Conservation (phyloP, 2,888 invertebrate species). For the Apamea crenata region DNA sequence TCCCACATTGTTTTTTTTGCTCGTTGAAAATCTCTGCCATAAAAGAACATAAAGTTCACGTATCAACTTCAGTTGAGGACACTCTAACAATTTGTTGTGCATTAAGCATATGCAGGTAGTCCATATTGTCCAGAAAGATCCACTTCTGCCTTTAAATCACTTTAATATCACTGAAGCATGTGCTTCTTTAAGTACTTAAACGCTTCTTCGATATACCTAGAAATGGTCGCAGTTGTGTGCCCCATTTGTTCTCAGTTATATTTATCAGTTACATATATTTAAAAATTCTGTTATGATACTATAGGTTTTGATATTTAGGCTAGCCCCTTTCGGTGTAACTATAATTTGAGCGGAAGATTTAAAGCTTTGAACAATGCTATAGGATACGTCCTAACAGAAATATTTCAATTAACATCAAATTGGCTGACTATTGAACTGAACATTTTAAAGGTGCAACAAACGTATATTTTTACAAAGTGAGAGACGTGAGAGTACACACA, state of each 20-base stretch:
- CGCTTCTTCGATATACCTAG: not conserved
- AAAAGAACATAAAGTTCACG: not conserved
- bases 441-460: not conserved
- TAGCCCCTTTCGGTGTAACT: not conserved
- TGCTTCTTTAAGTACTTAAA: constrained; percentile 1
- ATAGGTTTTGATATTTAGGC: not conserved
- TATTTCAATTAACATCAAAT: not conserved
- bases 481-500: not conserved
- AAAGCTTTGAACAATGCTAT: not conserved
- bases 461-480: not conserved
- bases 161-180: constrained; percentile 11
- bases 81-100: not conserved
- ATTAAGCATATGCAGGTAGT: constrained; percentile 22
- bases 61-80: not conserved
- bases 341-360: not conserved
- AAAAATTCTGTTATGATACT: not conserved
- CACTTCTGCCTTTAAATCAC: not conserved
- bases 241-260: not conserved
- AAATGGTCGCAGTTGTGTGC: not conserved
- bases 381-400: not conserved
- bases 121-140: constrained; percentile 2
- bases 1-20: not conserved
- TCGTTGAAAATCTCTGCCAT: not conserved
- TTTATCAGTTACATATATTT: not conserved
- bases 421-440: not conserved